Evolutionary conservation across 1,140 invertebrate species (phyloP).

Genomic region (Aphelinus atriplicis): DNA sequence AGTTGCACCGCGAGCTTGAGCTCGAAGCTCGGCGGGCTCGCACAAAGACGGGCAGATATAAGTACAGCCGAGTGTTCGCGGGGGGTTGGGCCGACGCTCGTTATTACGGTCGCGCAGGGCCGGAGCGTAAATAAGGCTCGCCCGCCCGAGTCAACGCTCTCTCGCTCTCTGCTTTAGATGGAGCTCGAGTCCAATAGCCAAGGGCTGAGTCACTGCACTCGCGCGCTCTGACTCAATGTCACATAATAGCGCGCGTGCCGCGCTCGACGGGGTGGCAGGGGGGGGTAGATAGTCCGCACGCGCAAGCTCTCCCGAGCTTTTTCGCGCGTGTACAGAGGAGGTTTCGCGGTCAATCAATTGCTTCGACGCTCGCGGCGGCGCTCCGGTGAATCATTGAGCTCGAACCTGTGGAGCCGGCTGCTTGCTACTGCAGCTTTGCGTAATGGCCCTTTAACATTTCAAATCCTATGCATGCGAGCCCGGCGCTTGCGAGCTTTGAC

Average conservation of each 20-base stretch:
- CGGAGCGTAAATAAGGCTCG: conserved; percentile 5
- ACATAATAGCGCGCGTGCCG: conserved; percentile 43
- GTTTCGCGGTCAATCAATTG: too few species aligned
- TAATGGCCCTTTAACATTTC: too few species aligned
- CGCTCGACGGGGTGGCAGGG: too few species aligned
- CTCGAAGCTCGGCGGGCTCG: neutral
- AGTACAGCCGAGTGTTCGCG: neutral
- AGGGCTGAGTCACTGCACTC: conserved; percentile 3
- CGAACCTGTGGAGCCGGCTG: neutral
- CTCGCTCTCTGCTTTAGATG: neutral
- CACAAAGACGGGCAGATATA: neutral
- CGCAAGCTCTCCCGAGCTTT: too few species aligned
- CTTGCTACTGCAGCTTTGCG: too few species aligned
- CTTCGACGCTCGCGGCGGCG: too few species aligned
- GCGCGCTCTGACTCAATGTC: conserved; percentile 53
- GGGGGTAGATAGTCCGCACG: too few species aligned
- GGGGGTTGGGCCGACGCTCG: neutral
- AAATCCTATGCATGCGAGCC: too few species aligned
- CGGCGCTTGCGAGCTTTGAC: neutral
- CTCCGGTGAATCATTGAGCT: neutral
- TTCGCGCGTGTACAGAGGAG: too few species aligned
- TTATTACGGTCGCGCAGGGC: too few species aligned
- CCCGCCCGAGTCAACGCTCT: neutral
- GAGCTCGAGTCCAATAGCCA: too few species aligned
- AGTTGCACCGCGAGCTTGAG: neutral